Conservation (phyloP, 2,113 vertebrate genomes). For the Fukomys damarensis region DNA sequence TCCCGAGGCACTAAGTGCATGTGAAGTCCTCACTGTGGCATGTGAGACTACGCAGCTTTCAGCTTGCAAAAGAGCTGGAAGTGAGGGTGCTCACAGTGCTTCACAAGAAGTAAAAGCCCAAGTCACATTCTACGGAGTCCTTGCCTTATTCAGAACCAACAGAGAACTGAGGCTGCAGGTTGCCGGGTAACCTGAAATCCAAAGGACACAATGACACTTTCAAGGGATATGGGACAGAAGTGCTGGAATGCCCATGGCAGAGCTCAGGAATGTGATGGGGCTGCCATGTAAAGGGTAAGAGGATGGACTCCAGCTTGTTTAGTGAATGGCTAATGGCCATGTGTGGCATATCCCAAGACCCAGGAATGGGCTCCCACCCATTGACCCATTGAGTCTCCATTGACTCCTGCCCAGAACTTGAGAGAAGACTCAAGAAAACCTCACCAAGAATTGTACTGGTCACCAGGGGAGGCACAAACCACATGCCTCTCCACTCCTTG, state of each 20-base stretch:
- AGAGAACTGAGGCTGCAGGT: neutral
- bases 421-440: neutral
- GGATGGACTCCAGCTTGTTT: neutral
- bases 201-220: neutral
- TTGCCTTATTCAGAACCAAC: neutral
- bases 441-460: neutral
- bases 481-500: neutral
- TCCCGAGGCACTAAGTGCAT: neutral
- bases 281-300: too few relatives aligned
- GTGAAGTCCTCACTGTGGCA: neutral
- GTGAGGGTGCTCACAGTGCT: neutral
- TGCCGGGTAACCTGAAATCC: neutral
- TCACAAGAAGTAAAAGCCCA: neutral
- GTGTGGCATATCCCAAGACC: too few relatives aligned
- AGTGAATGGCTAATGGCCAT: too few relatives aligned
- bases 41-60: neutral
- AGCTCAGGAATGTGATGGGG: too few relatives aligned
- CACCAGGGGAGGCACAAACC: neutral
- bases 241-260: accelerated
- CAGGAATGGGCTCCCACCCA: accelerated
- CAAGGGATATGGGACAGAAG: accelerated
- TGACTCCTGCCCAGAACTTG: neutral
- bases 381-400: neutral
- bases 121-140: neutral
- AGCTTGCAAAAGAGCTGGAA: neutral